Evolutionary conservation across 2,113 vertebrate species (phyloP).

Genomic region (Trematomus loennbergii): DNA sequence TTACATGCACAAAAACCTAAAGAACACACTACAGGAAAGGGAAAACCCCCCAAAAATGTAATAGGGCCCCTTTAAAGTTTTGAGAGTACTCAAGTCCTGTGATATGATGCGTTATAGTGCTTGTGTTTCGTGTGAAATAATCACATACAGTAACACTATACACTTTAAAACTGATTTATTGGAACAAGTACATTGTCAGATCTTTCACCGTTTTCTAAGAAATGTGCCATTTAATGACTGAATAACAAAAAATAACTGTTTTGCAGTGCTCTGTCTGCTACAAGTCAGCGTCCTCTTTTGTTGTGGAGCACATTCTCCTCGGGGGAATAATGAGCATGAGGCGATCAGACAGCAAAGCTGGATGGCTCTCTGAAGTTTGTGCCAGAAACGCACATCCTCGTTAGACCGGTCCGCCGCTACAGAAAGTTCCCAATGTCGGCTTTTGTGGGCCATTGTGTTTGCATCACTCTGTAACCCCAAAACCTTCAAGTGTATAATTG

Average conservation of each 20-base stretch:
- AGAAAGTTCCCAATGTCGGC: constrained; percentile 53
- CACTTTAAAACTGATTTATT: constrained; percentile 7
- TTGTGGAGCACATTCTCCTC: constrained; percentile 54
- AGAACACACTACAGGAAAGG: no score
- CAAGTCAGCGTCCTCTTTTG: constrained; percentile 60
- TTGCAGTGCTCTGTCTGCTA: constrained; percentile 40
- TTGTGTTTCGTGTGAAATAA: not conserved
- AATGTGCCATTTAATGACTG: constrained; percentile 12
- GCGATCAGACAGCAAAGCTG: constrained; percentile 67
- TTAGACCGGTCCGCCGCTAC: constrained; percentile 64
- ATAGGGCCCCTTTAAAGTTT: no score
- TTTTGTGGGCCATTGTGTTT: constrained; percentile 64
- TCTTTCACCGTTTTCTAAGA: constrained; percentile 3
- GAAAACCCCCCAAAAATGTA: no score
- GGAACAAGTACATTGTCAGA: not conserved
- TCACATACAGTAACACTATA: not conserved
- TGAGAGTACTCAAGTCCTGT: not conserved
- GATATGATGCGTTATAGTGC: not conserved
- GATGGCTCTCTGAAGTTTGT: constrained; percentile 62
- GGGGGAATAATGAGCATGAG: constrained; percentile 70
- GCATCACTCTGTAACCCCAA: constrained; percentile 55
- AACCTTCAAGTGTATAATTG: constrained; percentile 66
- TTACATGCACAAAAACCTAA: no score
- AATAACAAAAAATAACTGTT: constrained; percentile 8
- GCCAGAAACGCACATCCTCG: constrained; percentile 67